Evolutionary conservation across 2,797 vertebrate genomes (phyloP), one percentile per base, ranked within the genome.

Genomic region (Myotis planiceps): DNA sequence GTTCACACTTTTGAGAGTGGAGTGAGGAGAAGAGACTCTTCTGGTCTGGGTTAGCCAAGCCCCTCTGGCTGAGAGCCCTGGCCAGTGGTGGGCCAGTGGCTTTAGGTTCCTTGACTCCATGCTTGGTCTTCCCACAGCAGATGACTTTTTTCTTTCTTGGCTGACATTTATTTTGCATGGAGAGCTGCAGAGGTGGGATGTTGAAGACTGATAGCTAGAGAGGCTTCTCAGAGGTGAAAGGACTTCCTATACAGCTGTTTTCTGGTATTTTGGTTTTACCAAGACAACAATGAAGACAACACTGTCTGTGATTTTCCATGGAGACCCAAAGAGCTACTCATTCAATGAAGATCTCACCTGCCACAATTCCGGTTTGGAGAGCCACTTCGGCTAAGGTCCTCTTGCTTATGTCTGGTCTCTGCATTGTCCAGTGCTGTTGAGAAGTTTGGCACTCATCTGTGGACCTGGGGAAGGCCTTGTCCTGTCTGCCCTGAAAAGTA

Each of bases 81-180:
- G 86, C 29, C 1, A 18, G 10, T 27, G 27, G 1, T 14, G 27
- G 82, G 14, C 29, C 63, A 88, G 55, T 78, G 69, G 53, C 39
- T 90, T 87, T 68, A 93, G 63, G 42, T 60, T 95, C 49, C 53
- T 88, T 58, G 21, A 21, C 37, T 58, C 47, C 47, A 6, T 51
- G 74, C 16, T 3, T 9, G 14, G n/a, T 71, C 93, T 94, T 81
- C 79, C 60, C 29, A 39, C 1, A 37, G 58, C 10, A 21, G 9
- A 69, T 89, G 45, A 92, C 71, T 94, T 87, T 87, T 71, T 19
- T 55, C 25, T 88, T 32, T 78, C 34, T 94, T 39, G 55, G 45
- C 34, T 78, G 75, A 3, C 39, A 34, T 92, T 75, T 71, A 18
- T 58, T 39, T 58, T 49, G 5, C 74, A 5, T 65, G 55, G 16